Percentiles rank a stretch among this genome's conserved stretches.
Conservation (phyloP, 2,797 vertebrate species). For the Saxicola maurus region DNA sequence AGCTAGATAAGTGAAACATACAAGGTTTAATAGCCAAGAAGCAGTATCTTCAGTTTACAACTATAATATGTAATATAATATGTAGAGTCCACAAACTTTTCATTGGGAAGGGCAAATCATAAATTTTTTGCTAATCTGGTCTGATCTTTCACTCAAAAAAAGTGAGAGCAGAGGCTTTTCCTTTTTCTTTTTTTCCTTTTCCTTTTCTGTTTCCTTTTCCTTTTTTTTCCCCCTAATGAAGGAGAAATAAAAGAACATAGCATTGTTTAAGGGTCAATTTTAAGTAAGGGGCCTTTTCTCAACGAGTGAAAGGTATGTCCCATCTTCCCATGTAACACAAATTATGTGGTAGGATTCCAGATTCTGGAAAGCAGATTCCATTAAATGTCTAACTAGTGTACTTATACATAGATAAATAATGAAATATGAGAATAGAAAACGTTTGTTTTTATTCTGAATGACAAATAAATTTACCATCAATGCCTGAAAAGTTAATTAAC, state of each 20-base stretch:
- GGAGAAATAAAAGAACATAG: not conserved
- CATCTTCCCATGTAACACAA: not conserved
- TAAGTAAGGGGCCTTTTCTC: not conserved
- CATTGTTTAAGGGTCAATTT: not conserved
- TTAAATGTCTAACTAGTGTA: not conserved
- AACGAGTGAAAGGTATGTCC: not conserved
- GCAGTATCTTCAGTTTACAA: not conserved
- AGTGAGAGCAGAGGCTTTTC: not conserved
- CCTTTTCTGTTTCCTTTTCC: not conserved
- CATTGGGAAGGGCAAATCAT: not conserved
- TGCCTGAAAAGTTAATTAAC: not conserved
- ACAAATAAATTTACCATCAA: not conserved
- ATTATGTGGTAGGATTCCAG: not conserved
- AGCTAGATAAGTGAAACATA: not conserved
- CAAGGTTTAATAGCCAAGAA: not conserved
- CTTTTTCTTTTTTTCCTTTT: not conserved
- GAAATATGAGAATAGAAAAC: not conserved
- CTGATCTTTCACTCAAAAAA: not conserved
- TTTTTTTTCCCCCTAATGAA: not conserved
- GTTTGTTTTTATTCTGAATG: not conserved
- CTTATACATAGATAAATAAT: not conserved
- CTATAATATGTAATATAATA: not conserved
- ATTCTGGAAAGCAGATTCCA: not conserved
- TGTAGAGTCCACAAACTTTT: not conserved
- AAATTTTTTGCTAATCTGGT: not conserved